phyloP scores from a whole-genome alignment of 2,888 invertebrate species.

The Steinernema carpocapsae region DNA sequence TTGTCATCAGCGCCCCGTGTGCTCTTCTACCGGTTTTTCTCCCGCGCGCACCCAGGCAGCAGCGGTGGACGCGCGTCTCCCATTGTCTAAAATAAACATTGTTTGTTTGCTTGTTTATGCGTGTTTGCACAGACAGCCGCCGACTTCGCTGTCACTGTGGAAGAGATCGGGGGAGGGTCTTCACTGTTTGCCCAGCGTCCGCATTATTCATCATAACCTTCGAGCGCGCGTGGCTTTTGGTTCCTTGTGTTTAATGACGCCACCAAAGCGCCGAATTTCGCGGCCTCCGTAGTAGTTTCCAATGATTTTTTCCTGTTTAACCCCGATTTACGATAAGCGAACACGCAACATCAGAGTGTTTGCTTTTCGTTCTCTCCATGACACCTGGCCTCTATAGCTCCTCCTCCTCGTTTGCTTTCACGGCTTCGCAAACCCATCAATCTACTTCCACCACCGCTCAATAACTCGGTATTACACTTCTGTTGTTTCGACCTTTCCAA shows the following conservation, averaged over 20 bases:
- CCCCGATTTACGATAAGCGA: neutral
- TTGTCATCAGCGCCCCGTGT: slow-evolving; percentile 16
- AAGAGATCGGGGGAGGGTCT: neutral
- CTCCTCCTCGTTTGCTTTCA: neutral
- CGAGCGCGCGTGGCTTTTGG: neutral
- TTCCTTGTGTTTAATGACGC: neutral
- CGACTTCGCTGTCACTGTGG: slow-evolving; percentile 10
- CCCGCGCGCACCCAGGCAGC: slow-evolving; percentile 17
- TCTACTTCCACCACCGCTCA: neutral
- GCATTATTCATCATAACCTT: neutral
- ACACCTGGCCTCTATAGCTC: slow-evolving; percentile 4
- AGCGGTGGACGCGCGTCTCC: neutral
- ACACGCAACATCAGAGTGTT: neutral
- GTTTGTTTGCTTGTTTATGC: slow-evolving; percentile 31
- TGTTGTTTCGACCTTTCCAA: slow-evolving; percentile 31
- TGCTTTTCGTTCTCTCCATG: neutral
- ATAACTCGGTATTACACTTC: neutral
- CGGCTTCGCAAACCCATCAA: slow-evolving; percentile 30
- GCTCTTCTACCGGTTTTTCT: slow-evolving; percentile 27
- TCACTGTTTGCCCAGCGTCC: slow-evolving; percentile 5
- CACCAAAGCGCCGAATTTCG: neutral
- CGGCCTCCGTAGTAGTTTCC: neutral
- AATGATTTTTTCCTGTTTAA: neutral
- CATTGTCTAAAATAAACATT: slow-evolving; percentile 31
- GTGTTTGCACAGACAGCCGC: slow-evolving; percentile 29